Evolutionary conservation across 2,888 invertebrate species (phyloP), one percentile per base, ranked within the genome.

Genomic region (Caenorhabditis virilis): DNA sequence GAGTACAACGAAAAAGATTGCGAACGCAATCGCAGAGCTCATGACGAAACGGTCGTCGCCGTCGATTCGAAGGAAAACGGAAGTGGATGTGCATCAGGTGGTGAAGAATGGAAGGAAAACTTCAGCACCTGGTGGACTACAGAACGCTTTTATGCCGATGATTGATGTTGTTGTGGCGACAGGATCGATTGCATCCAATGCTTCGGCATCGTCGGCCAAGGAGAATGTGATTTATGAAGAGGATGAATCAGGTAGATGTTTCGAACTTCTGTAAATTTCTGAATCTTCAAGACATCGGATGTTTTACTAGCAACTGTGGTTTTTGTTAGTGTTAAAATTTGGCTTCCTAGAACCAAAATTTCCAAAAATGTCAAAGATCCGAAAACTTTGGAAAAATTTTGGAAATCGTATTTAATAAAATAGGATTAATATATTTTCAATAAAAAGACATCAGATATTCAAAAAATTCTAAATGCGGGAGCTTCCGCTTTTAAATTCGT

Each of bases 91-190:
- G 36, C 7, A 27, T n/a, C 49, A 50, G 22, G 43, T 49, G 45
- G 25, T 35, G 15, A 23, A 16, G 5, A 47, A 57, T 1, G 35
- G 38, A 2, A 25, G 72, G 22, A 72, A 72, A 43, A 57, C 56
- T 16, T 64, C 64, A 20, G 72, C 72, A 2, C 72, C 72, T 9
- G 68, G 61, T 39, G 64, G 68, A 30, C 47, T 72, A 42, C 58
- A 64, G 20, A 54, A 59, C 30, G 72, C 57, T 4, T 49, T 72
- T 20, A 53, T 60, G 9, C 72, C 71, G 1, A 41, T 64, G 16
- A 61, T 68, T 26, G 71, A 67, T 38, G 55, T 62, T 22, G 67
- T 65, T 15, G 63, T 63, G 55, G 67, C 62, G 36, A 63, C 56
- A 9, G 52, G 53, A 23, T 53, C 61, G 45, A 45, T 57, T 16